phyloP scores from a whole-genome alignment of 2,113 vertebrate species.

The Picathartes gymnocephalus region DNA sequence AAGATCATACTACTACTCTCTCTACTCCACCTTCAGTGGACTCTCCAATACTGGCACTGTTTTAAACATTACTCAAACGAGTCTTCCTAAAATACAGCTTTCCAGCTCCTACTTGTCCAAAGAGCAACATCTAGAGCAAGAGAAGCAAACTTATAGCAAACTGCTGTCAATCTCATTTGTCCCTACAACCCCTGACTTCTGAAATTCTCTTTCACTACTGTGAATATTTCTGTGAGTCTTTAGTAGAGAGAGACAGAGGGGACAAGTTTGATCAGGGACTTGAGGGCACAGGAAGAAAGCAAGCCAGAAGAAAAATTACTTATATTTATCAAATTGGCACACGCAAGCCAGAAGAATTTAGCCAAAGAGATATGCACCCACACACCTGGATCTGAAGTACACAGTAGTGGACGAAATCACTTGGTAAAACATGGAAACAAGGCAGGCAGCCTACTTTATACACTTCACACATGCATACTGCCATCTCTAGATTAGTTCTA shows the following conservation, averaged over 20 bases:
- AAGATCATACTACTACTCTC: background rate
- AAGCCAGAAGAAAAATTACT: background rate
- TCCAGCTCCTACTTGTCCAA: background rate
- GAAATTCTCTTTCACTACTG: background rate
- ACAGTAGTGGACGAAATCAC: background rate
- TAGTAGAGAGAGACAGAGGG: background rate
- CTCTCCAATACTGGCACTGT: background rate
- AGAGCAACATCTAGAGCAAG: background rate
- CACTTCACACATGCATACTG: background rate
- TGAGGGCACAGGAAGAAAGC: background rate
- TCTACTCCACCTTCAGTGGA: background rate
- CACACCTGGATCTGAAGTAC: background rate
- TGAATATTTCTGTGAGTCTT: background rate
- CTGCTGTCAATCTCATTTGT: background rate
- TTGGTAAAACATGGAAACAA: background rate
- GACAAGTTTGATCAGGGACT: background rate
- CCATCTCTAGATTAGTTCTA: background rate
- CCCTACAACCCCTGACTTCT: background rate
- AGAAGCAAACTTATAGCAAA: background rate
- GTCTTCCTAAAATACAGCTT: background rate
- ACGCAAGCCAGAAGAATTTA: background rate
- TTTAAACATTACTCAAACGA: background rate
- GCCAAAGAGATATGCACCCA: background rate
- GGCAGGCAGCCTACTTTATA: background rate
- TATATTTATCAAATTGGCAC: background rate